Percentiles rank a stretch among this genome's conserved stretches.
Evolutionary conservation across 1,140 invertebrate genomes (phyloP).

Genomic region (Meloidogyne exigua): DNA sequence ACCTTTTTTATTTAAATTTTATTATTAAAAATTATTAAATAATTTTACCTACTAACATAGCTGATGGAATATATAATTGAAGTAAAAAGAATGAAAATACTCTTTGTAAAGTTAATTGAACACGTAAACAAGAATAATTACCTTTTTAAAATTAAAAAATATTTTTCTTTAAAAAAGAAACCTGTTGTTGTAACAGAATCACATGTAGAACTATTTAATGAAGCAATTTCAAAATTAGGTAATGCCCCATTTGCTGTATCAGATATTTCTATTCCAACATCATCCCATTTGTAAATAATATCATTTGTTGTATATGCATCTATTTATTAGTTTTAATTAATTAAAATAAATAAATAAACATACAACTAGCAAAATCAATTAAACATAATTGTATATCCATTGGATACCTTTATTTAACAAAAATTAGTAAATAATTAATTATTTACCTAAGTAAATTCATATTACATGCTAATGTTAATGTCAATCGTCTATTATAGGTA

Average conservation of each 20-base stretch:
- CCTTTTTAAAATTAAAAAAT: constrained; percentile 29
- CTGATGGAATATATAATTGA: constrained; percentile 68
- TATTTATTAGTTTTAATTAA: constrained; percentile 63
- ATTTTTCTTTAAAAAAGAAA: constrained; percentile 13
- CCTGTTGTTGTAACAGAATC: constrained; percentile 48
- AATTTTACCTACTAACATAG: constrained; percentile 65
- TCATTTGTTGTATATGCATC: constrained; percentile 92
- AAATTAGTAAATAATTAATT: neutral
- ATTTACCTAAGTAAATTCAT: constrained; percentile 82
- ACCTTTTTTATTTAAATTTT: neutral
- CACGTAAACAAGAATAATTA: constrained; percentile 74
- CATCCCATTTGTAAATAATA: constrained; percentile 87
- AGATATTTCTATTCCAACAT: constrained; percentile 67
- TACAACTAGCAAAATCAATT: constrained; percentile 87
- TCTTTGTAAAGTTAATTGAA: constrained; percentile 87
- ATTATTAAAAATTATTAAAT: too few relatives aligned
- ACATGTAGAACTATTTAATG: constrained; percentile 37
- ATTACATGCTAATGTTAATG: constrained; percentile 79
- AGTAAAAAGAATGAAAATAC: constrained; percentile 96
- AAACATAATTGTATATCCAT: constrained; percentile 87
- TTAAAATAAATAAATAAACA: constrained; percentile 15
- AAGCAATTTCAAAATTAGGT: constrained; percentile 49
- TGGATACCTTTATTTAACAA: constrained; percentile 70
- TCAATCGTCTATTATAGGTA: constrained; percentile 44
- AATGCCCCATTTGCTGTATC: constrained; percentile 48